Conservation (phyloP, 2,113 vertebrate species). For the Rhea americana region DNA sequence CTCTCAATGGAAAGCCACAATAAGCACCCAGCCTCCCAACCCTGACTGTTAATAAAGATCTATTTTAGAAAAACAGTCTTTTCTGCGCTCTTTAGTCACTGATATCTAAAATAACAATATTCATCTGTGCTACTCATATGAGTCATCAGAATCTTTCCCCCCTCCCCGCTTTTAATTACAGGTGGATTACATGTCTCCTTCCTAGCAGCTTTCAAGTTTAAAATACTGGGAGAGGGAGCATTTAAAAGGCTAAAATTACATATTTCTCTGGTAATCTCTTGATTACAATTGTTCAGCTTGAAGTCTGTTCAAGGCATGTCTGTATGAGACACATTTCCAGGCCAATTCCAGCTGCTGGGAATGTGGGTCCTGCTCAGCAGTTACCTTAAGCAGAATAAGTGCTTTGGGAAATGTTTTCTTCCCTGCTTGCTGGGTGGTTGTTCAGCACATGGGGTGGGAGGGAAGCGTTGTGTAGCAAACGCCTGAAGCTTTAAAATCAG, state of each 20-base stretch:
- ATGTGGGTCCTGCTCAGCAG: fast-evolving
- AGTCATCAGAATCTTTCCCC: background rate
- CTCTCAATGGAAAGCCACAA: background rate
- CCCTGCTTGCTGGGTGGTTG: background rate
- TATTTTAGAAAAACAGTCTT: slow-evolving; percentile 6
- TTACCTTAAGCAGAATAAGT: background rate
- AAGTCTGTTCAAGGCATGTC: background rate
- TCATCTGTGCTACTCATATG: fast-evolving
- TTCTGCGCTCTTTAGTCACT: background rate
- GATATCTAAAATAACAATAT: background rate
- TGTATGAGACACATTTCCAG: background rate
- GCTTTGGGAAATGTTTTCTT: background rate
- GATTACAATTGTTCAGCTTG: background rate
- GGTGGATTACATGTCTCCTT: background rate
- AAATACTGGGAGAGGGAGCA: background rate
- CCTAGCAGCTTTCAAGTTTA: background rate
- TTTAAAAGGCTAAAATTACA: background rate
- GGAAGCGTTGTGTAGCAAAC: background rate
- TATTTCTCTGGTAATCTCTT: background rate
- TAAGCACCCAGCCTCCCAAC: background rate
- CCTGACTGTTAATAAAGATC: slow-evolving; percentile 9
- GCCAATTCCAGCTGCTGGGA: background rate
- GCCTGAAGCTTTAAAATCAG: background rate
- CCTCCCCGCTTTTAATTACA: background rate
- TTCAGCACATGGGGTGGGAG: fast-evolving